Evolutionary conservation across 2,113 vertebrate species (phyloP).

Genomic region (Myrmecobius fasciatus): DNA sequence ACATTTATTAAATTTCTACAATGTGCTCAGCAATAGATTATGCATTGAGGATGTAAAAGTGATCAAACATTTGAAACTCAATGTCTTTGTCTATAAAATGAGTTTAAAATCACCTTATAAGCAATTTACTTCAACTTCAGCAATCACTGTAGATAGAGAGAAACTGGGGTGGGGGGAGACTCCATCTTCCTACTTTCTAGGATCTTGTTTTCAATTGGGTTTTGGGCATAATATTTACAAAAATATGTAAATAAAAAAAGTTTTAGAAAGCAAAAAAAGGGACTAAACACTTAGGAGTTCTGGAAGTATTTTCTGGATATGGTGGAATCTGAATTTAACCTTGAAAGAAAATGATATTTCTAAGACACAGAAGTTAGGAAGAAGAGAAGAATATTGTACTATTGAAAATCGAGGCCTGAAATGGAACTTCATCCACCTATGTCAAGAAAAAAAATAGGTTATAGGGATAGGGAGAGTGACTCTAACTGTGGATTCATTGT

Average conservation of each 20-base stretch:
- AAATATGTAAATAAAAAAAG: neutral
- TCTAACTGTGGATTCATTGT: neutral
- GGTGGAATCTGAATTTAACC: neutral
- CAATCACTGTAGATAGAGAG: neutral
- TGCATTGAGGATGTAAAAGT: neutral
- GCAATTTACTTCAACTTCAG: neutral
- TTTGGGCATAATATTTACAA: neutral
- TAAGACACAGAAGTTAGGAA: neutral
- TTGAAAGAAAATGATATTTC: neutral
- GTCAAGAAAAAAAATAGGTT: neutral
- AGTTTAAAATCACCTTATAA: neutral
- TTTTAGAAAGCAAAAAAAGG: neutral
- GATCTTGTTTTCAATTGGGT: neutral
- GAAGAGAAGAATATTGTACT: neutral
- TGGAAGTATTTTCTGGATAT: neutral
- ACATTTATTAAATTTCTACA: neutral
- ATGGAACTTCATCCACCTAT: neutral
- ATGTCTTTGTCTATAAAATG: neutral
- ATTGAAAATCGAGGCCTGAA: neutral
- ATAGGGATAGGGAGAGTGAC: neutral
- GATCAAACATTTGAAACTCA: neutral
- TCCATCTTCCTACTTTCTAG: neutral
- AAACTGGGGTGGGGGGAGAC: neutral
- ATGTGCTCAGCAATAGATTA: neutral
- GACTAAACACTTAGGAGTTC: neutral